Percentiles rank a stretch among this genome's conserved stretches.
These are phyloP conservation scores for Iphiclides podalirius DNA, from an alignment of 2,888 invertebrate genomes.

Conservation along the genomic window DNA sequence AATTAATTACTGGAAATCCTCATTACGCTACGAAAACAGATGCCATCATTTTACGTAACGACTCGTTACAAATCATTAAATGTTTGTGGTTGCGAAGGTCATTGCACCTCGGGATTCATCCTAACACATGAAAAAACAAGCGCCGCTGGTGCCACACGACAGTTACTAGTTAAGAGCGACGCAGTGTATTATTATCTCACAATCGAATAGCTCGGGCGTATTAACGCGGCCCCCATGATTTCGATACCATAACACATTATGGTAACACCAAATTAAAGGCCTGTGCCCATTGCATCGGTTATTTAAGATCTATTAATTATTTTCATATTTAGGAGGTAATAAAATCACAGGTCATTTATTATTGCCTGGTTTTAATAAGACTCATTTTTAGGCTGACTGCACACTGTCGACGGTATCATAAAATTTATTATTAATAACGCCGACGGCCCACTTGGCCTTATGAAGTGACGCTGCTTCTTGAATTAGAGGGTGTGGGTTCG, in stretches of 20 bases:
- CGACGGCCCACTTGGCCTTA: too few species aligned
- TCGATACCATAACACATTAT: slow-evolving; percentile 16
- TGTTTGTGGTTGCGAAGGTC: too few species aligned
- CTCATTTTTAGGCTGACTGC: slow-evolving; percentile 14
- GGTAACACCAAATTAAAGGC: slow-evolving; percentile 26
- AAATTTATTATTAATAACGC: slow-evolving; percentile 5
- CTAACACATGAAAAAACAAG: not conserved
- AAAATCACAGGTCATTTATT: slow-evolving; percentile 19
- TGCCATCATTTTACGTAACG: too few species aligned
- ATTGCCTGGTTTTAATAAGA: slow-evolving; percentile 18
- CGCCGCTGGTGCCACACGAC: not conserved
- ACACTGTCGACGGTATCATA: not conserved
- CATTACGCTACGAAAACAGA: too few species aligned
- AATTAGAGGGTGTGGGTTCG: too few species aligned
- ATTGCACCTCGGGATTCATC: too few species aligned
- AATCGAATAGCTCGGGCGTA: slow-evolving; percentile 2
- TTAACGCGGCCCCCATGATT: slow-evolving; percentile 4
- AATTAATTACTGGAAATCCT: too few species aligned
- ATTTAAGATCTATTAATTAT: slow-evolving; percentile 29
- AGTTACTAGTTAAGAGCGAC: slow-evolving; percentile 5
- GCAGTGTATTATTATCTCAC: slow-evolving; percentile 10
- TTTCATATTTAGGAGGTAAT: slow-evolving; percentile 28
- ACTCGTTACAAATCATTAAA: too few species aligned
- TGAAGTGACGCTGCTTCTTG: too few species aligned
- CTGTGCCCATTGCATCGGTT: slow-evolving; percentile 23